These are phyloP conservation scores for Cyphomyrus plagiostoma DNA, from an alignment of 2,113 vertebrate genomes.

Conservation along the genomic window DNA sequence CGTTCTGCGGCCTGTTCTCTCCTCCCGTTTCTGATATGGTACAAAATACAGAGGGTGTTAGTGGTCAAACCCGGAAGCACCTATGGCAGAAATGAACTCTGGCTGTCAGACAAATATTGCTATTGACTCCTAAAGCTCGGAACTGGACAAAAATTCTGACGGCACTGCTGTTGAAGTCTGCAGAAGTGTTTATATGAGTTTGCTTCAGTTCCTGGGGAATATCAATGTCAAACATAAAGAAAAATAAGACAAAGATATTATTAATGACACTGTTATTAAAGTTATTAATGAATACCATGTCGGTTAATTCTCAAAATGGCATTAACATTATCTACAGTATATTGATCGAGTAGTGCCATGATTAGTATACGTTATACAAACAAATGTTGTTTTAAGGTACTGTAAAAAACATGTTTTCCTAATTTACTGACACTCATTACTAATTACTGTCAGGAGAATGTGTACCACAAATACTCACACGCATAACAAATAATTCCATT, in stretches of 20 bases:
- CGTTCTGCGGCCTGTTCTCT: neutral
- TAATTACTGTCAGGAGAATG: neutral
- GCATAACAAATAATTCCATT: neutral
- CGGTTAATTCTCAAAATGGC: neutral
- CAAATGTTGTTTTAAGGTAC: neutral
- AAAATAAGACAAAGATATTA: neutral
- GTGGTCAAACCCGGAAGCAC: neutral
- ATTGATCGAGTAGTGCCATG: neutral
- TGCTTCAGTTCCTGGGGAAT: neutral
- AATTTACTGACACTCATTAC: neutral
- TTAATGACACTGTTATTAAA: neutral
- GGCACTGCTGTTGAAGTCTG: neutral
- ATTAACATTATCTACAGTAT: neutral
- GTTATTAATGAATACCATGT: neutral
- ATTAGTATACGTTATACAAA: neutral
- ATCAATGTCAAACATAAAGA: neutral
- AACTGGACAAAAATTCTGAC: neutral
- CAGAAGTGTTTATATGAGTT: neutral
- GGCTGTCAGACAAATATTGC: neutral
- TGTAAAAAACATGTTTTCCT: neutral
- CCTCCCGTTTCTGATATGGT: neutral
- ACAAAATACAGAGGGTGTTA: neutral
- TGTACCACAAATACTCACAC: neutral
- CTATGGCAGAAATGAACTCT: neutral
- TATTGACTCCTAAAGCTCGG: neutral